These are phyloP conservation scores for Orthonyx spaldingii DNA, from an alignment of 2,113 vertebrate genomes.

Conservation along the genomic window DNA sequence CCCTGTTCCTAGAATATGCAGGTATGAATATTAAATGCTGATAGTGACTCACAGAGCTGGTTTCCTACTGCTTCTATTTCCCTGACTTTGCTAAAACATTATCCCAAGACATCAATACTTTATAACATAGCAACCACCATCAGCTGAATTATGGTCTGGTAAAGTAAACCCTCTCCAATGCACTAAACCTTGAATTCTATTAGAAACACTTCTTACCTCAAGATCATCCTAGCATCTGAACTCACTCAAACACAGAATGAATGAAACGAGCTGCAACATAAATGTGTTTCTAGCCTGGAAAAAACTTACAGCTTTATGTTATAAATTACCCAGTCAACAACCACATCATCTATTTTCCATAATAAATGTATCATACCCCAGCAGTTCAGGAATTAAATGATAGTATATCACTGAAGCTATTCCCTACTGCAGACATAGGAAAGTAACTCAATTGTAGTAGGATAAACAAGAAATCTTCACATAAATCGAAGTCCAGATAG, in stretches of 20 bases:
- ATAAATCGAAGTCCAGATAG: not conserved
- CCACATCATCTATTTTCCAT: not conserved
- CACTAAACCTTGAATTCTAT: not conserved
- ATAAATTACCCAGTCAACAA: not conserved
- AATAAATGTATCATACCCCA: not conserved
- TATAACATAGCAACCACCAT: not conserved
- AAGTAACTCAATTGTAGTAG: not conserved
- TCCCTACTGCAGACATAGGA: not conserved
- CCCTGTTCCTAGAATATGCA: constrained; percentile 31
- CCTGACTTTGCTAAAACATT: constrained; percentile 6
- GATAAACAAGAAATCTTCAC: not conserved
- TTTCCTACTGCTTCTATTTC: not conserved
- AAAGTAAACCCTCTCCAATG: not conserved
- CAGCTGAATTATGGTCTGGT: not conserved
- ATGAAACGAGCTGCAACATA: not conserved
- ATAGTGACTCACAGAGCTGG: constrained; percentile 17
- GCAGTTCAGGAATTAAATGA: not conserved
- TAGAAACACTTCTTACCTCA: not conserved
- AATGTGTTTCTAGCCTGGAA: not conserved
- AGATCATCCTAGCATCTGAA: not conserved
- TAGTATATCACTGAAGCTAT: not conserved
- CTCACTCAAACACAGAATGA: not conserved
- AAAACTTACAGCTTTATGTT: not conserved
- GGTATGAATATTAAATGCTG: constrained; percentile 44
- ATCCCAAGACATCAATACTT: constrained; percentile 3